These are phyloP conservation scores for Bombus terrestris DNA, from an alignment of 1,140 invertebrate genomes.

Conservation along the genomic window DNA sequence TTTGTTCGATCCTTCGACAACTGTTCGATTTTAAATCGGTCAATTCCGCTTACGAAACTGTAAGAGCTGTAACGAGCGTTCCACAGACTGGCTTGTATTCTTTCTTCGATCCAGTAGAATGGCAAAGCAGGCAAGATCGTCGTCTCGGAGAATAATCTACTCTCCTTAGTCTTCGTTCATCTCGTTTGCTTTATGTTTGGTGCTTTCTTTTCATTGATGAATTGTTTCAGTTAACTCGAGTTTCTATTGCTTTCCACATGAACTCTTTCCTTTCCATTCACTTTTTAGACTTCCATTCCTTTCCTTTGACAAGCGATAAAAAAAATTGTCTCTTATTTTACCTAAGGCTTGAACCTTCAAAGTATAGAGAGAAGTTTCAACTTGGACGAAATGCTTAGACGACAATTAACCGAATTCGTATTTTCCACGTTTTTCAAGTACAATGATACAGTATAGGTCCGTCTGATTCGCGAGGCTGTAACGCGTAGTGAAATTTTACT, in stretches of 20 bases:
- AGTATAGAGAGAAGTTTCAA: too few relatives aligned
- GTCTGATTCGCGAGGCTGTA: neutral
- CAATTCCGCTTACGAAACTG: neutral
- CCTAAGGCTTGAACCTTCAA: too few relatives aligned
- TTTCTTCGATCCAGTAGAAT: too few relatives aligned
- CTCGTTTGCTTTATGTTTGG: neutral
- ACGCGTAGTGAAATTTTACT: neutral
- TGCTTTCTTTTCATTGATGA: neutral
- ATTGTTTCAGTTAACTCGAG: neutral
- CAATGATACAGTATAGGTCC: too few relatives aligned
- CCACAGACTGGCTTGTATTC: neutral
- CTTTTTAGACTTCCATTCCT: neutral
- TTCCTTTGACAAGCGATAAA: neutral
- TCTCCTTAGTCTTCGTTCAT: neutral
- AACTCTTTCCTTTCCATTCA: neutral
- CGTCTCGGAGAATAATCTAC: neutral
- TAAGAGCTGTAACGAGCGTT: neutral
- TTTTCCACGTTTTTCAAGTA: too few relatives aligned
- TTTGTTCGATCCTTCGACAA: neutral
- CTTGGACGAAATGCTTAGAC: too few relatives aligned
- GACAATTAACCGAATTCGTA: too few relatives aligned
- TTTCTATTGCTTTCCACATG: neutral
- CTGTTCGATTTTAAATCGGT: constrained; percentile 8
- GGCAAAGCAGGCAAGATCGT: neutral
- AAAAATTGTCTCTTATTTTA: too few relatives aligned